Base-by-base conservation (phyloP, 2,888 invertebrate species). In the Andrena camellia region DNA sequence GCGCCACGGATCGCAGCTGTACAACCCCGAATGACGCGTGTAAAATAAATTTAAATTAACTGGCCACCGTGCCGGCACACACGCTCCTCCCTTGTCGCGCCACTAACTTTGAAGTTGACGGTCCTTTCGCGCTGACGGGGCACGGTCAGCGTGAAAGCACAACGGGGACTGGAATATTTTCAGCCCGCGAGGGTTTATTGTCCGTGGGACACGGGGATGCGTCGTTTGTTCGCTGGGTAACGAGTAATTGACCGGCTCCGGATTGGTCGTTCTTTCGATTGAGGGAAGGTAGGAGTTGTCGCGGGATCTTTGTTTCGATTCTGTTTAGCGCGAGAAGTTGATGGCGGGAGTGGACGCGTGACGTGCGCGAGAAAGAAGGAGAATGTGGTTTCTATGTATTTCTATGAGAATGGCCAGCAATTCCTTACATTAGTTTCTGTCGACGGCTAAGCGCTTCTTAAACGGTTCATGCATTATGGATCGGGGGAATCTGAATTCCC, bases 401-500 rank as follows among this genome's bases (percentile, higher is more conserved):
- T 91, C 88, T 87, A 81, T 84, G 64, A 79, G 76, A 86, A 85
- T 84, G 84, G 85, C 79, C 83, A 79, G 81, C 90, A 82, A 84
- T 88, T 85, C 85, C 86, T 87, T 90, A 89, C 91, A 89, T 91
- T 89, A 90, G 90, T 92, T 92, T 89, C 88, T 87, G 90, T 90
- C 88, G 85, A 66, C 78, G 81, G 83, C 84, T 89, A 91, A 90
- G 89, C 89, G 90, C 88, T 90, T 86, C 90, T 91, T 91, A 91
- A 92, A 91, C 90, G 92, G 84, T 90, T 92, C 90, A 92, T 92
- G 92, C 90, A 92, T 92, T 91, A 92, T 92, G 92, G 90, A 92
- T 91, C 86, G 87, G 88, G 5, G 90, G 87, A 90, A 92, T 92
- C 90, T 91, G 92, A 92, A 92, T 91, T 91, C 78, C 82, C 73